A percentile compares a stretch with the other conserved stretches of the same genome.
phyloP scores from a whole-genome alignment of 2,888 invertebrate species.

The Desoria tigrina region DNA sequence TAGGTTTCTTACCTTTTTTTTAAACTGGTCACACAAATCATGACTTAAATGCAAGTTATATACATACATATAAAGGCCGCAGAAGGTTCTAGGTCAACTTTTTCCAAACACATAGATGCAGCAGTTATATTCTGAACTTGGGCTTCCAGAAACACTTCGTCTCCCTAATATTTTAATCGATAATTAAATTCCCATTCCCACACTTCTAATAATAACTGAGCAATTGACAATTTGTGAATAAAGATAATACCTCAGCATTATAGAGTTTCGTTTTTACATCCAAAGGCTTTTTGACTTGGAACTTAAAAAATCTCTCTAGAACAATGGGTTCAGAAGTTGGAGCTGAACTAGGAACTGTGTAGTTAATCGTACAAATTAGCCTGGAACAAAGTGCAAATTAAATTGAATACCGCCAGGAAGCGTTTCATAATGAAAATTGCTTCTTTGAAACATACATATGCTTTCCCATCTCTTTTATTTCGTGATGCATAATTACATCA shows the following conservation, averaged over 20 bases:
- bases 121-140: slow-evolving; percentile 91
- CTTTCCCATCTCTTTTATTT: slow-evolving; percentile 98
- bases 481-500: slow-evolving; percentile 95
- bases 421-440: neutral
- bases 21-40: neutral
- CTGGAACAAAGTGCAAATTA: slow-evolving; percentile 60
- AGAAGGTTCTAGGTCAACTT: slow-evolving; percentile 89
- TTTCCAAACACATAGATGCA: slow-evolving; percentile 89
- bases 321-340: slow-evolving; percentile 67
- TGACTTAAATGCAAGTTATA: slow-evolving; percentile 8
- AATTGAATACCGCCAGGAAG: slow-evolving; percentile 1
- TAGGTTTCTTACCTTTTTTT: neutral
- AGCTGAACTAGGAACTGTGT: slow-evolving; percentile 60
- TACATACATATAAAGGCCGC: slow-evolving; percentile 73
- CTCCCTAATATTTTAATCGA: slow-evolving; percentile 53
- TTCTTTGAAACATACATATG: slow-evolving; percentile 71
- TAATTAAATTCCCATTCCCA: neutral
- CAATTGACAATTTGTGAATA: neutral
- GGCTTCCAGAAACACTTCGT: slow-evolving; percentile 72
- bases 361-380: slow-evolving; percentile 93
- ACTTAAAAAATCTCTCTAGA: slow-evolving; percentile 96
- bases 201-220: neutral
- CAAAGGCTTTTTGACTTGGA: slow-evolving; percentile 93
- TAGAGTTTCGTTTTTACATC: slow-evolving; percentile 99
- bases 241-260: slow-evolving; percentile 88